Conservation (phyloP, 2,888 invertebrate species). For the Suillia variegata region DNA sequence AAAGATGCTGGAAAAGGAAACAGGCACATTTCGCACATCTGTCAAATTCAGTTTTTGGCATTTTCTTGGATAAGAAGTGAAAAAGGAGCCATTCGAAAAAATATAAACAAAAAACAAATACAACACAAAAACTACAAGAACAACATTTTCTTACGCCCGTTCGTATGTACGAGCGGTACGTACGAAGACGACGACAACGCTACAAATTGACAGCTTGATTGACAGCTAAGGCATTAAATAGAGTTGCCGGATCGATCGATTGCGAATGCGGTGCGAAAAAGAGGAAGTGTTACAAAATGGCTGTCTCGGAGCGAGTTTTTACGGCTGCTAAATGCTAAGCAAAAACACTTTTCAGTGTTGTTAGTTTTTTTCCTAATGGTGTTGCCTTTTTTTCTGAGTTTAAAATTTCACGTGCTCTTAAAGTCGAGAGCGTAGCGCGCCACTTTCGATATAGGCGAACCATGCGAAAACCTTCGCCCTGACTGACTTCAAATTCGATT, state of each 20-base stretch:
- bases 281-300: not conserved
- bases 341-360: no score
- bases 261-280: constrained; percentile 10
- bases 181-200: not conserved
- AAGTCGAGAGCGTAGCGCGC: no score
- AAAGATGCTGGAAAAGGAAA: not conserved
- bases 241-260: constrained; percentile 18
- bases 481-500: no score
- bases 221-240: constrained; percentile 48
- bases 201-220: constrained; percentile 53
- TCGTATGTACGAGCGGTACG: not conserved
- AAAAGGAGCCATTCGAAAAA: constrained; percentile 31
- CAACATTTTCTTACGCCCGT: constrained; percentile 9
- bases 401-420: no score
- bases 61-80: constrained; percentile 21
- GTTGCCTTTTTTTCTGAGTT: no score
- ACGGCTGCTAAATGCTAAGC: not conserved
- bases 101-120: no score
- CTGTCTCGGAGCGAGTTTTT: not conserved
- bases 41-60: constrained; percentile 41
- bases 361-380: no score
- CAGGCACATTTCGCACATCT: constrained; percentile 35
- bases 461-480: no score
- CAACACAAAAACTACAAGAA: no score
- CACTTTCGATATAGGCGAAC: no score